Evolutionary conservation across 2,797 vertebrate genomes (phyloP), one percentile per base, ranked within the genome.

Genomic region (Australoheros facetus): DNA sequence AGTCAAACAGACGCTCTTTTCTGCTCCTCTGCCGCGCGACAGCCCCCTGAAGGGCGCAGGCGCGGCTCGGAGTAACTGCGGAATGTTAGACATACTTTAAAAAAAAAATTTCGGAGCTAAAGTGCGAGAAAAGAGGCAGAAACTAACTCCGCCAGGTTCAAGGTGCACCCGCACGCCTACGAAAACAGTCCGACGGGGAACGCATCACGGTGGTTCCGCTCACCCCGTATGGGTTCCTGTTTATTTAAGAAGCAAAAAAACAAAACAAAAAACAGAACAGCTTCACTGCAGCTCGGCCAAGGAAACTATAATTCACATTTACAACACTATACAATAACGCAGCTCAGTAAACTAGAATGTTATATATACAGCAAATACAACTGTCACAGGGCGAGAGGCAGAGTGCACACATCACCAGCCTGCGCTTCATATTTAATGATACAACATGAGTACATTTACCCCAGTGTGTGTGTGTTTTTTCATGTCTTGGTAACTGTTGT

Each of bases 141-240:
- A 45, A n/a, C 12, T 19, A 3, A 4, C 21, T 3, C 3, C 1
- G n/a, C n/a, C 16, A 55, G 21, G 80, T 82, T 85, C 86, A 91
- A 91, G 75, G 82, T 90, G 62, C 83, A 60, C 56, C 0, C 74
- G 87, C 92, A 77, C 89, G 3, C 7, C 78, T 6, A 34, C 1
- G 55, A 89, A 84, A 91, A 89, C 75, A 87, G 77, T 89, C 90
- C 93, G 90, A 66, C 26, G 0, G 80, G 90, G 86, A 93, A 92
- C 83, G 2, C 4, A 17, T 1, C 23, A 2, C 21, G 4, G 19
- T 4, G 0, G 60, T 69, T 77, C 1, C 2, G 56, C 7, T 55
- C 3, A 1, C 9, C 10, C 39, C 60, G 13, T 16, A 42, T 28
- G 39, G 28, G 28, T 66, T 42, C 16, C 14, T 45, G 39, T 64